phyloP scores from a whole-genome alignment of 2,797 vertebrate species.

The Acipenser ruthenus region DNA sequence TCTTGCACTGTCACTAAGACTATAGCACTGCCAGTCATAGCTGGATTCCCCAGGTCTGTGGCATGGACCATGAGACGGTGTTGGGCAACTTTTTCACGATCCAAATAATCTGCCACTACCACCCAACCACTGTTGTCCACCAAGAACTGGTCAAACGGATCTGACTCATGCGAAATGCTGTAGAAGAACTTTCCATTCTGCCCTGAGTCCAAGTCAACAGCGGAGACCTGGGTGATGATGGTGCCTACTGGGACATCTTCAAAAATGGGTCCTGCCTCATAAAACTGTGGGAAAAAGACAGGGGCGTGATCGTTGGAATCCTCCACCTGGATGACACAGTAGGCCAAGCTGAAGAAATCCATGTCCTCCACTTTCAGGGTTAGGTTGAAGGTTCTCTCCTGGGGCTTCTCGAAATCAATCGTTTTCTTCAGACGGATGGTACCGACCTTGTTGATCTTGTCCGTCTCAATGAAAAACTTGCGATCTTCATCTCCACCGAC shows the following conservation, averaged over 20 bases:
- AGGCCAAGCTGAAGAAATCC: slow-evolving; percentile 66
- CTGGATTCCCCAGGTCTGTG: slow-evolving; percentile 63
- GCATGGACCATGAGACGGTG: slow-evolving; percentile 71
- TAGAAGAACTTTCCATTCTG: slow-evolving; percentile 73
- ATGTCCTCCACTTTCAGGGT: slow-evolving; percentile 78
- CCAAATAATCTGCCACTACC: slow-evolving; percentile 59
- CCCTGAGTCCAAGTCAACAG: slow-evolving; percentile 75
- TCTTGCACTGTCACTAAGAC: slow-evolving; percentile 69
- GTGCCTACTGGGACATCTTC: slow-evolving; percentile 71
- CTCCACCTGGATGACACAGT: slow-evolving; percentile 74
- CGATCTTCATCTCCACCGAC: slow-evolving; percentile 69
- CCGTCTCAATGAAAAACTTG: slow-evolving; percentile 81
- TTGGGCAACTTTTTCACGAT: slow-evolving; percentile 64
- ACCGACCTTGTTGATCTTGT: slow-evolving; percentile 62
- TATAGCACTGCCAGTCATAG: slow-evolving; percentile 68
- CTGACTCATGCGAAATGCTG: slow-evolving; percentile 62
- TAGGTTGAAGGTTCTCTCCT: slow-evolving; percentile 77
- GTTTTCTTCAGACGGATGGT: slow-evolving; percentile 65
- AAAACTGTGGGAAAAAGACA: slow-evolving; percentile 74
- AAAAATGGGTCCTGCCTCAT: slow-evolving; percentile 62
- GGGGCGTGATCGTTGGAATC: slow-evolving; percentile 79
- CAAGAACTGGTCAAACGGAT: slow-evolving; percentile 65
- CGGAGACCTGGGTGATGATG: slow-evolving; percentile 71
- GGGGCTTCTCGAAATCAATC: slow-evolving; percentile 79
- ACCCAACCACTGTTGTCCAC: slow-evolving; percentile 72